Percentiles rank a stretch among this genome's conserved stretches.
phyloP scores from a whole-genome alignment of 2,888 invertebrate genomes.

The Lepidocyrtoides sp. region DNA sequence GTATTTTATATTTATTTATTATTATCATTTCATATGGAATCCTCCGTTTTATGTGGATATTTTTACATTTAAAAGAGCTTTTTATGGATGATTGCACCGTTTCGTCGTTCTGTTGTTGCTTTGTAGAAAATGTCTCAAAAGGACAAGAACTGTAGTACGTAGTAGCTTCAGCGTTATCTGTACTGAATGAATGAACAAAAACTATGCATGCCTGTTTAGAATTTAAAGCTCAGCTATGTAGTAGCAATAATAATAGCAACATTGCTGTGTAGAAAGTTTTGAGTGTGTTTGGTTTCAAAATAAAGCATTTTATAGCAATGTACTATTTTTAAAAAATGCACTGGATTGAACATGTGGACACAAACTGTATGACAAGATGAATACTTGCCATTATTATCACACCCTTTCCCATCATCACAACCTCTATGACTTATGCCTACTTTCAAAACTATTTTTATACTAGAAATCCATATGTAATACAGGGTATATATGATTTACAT shows the following conservation, averaged over 20 bases:
- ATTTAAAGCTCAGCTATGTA: conserved; percentile 44
- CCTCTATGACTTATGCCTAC: too few relatives aligned
- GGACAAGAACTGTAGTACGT: conserved; percentile 9
- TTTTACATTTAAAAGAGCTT: conserved; percentile 73
- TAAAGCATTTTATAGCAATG: too few relatives aligned
- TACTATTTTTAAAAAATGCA: background rate
- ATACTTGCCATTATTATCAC: conserved; percentile 8
- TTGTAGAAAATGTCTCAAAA: conserved; percentile 16
- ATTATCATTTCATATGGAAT: conserved; percentile 52
- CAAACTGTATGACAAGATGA: background rate
- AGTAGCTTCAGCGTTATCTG: conserved; percentile 8
- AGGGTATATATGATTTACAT: too few relatives aligned
- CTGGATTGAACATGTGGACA: conserved; percentile 26
- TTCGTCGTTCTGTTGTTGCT: conserved; percentile 25
- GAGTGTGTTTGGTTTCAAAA: background rate
- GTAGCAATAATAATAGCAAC: too few relatives aligned
- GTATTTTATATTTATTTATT: conserved; percentile 32
- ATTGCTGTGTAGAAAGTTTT: conserved; percentile 7
- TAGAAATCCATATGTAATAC: too few relatives aligned
- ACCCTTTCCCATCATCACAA: conserved; percentile 22
- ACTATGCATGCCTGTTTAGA: conserved; percentile 42
- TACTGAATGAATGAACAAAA: background rate
- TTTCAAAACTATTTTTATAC: too few relatives aligned
- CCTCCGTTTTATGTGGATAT: conserved; percentile 75
- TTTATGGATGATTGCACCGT: conserved; percentile 77